Percentiles rank a stretch among this genome's conserved stretches.
These are phyloP conservation scores for Pecten maximus DNA, from an alignment of 2,888 invertebrate genomes.

Conservation along the genomic window DNA sequence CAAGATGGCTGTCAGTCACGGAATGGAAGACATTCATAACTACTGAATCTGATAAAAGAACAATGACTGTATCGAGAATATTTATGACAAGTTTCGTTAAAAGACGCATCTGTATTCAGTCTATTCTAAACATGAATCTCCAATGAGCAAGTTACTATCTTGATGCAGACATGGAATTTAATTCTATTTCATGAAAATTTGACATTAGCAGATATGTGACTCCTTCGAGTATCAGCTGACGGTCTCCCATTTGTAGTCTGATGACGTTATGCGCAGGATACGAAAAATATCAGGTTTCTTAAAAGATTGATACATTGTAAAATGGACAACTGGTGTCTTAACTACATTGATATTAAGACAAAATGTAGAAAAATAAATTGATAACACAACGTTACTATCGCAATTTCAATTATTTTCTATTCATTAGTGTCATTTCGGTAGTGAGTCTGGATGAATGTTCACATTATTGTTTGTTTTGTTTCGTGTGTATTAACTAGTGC, in stretches of 20 bases:
- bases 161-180: slow-evolving; percentile 11
- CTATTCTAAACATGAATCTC: slow-evolving; percentile 11
- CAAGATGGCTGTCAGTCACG: slow-evolving; percentile 11
- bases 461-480: too few relatives aligned
- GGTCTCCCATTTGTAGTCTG: neutral
- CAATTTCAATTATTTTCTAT: too few relatives aligned
- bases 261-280: neutral
- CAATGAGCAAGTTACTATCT: neutral
- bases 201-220: slow-evolving; percentile 30
- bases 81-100: slow-evolving; percentile 26
- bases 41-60: slow-evolving; percentile 5
- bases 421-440: too few relatives aligned
- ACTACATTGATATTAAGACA: too few relatives aligned
- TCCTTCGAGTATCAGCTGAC: neutral
- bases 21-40: neutral
- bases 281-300: neutral
- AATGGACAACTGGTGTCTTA: too few relatives aligned
- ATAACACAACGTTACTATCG: too few relatives aligned
- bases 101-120: slow-evolving; percentile 35
- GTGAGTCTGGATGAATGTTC: too few relatives aligned
- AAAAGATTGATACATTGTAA: too few relatives aligned
- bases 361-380: too few relatives aligned
- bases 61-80: slow-evolving; percentile 1
- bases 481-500: too few relatives aligned
- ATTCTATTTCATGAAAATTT: neutral